Evolutionary conservation across 1,140 invertebrate genomes (phyloP), one percentile per base, ranked within the genome.

Genomic region (Calephelis virginiensis): DNA sequence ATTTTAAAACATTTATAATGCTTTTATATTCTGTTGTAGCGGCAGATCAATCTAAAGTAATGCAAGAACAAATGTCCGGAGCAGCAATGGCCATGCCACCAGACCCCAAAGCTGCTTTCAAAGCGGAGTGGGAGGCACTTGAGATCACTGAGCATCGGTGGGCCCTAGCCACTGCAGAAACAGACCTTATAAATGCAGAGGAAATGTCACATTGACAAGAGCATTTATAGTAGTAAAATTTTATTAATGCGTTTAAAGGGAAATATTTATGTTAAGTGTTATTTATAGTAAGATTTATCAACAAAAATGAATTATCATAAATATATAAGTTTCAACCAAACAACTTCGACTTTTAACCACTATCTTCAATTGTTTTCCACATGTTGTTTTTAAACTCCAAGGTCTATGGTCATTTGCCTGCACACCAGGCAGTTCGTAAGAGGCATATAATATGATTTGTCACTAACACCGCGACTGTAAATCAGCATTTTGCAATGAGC

Each of bases 121-220:
- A 99, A 91, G 97, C 98, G 0, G 99, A 99, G 91, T 99, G 98
- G 98, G 99, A 99, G 92, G 98, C 98, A 5, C 92, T 99, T 9
- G 98, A 99, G 92, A 98, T 99, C 60, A 96, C 95, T 37, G 97
- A 99, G 63, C 98, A 99, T 88, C 94, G 96, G 65, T 99, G 97
- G 96, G 95, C 95, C 0, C 89, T 99, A 6, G 94, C 95, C 72
- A 95, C 95, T 76, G 94, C 95, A 6, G 97, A 98, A 80, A 70
- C 79, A 38, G 93, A 93, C 45, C 71, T 93, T 63, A 70, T 93
- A 6, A 56, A 60, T n/a, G 61, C 60, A 8, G 67, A 70, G 43
- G 74, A 49, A 40, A 49, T 40, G 28, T 64, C 48, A 43, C 49
- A 64, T 64, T 70, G 11, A 61, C 48, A 43, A 8, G 14, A 14